phyloP scores from a whole-genome alignment of 2,113 vertebrate species.

The Gasterosteus aculeatus region DNA sequence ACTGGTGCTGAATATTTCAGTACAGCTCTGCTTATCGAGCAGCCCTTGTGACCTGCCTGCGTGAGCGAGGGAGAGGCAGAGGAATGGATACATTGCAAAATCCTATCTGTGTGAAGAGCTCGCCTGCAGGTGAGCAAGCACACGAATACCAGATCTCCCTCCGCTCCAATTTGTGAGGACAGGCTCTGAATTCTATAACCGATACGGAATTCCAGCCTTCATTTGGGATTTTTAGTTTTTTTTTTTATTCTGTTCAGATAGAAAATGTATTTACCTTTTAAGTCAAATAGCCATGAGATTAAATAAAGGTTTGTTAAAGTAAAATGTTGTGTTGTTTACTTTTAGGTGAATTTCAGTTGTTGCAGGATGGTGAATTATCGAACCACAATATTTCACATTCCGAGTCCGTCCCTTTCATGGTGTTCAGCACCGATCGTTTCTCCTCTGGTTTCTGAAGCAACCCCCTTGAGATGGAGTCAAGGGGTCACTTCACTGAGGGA shows the following conservation, averaged over 20 bases:
- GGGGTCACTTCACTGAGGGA: slow-evolving; percentile 1
- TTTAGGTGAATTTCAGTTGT: slow-evolving; percentile 15
- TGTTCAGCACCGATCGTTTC: slow-evolving; percentile 30
- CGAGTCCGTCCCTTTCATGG: background rate
- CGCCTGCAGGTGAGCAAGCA: slow-evolving; percentile 73
- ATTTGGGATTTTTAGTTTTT: slow-evolving; percentile 36
- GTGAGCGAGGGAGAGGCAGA: slow-evolving; percentile 72
- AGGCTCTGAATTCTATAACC: slow-evolving; percentile 52
- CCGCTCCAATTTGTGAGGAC: slow-evolving; percentile 53
- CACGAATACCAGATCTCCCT: slow-evolving; percentile 71
- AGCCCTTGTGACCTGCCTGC: slow-evolving; percentile 77
- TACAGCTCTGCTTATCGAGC: slow-evolving; percentile 76
- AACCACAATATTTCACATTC: slow-evolving; percentile 14
- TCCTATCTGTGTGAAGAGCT: slow-evolving; percentile 81
- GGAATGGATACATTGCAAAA: slow-evolving; percentile 76
- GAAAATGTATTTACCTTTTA: background rate
- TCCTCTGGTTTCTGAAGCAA: slow-evolving; percentile 21
- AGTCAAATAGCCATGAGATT: slow-evolving; percentile 28
- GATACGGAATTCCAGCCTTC: slow-evolving; percentile 33
- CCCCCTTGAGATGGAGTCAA: slow-evolving; percentile 1
- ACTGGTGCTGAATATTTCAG: slow-evolving; percentile 84
- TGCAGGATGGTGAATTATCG: slow-evolving; percentile 3
- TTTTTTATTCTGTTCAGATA: slow-evolving; percentile 32
- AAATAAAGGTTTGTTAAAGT: slow-evolving; percentile 13
- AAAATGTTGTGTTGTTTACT: background rate